A percentile compares a stretch with the other conserved stretches of the same genome.
phyloP scores from a whole-genome alignment of 2,797 vertebrate genomes.

The Sebastes goodei region DNA sequence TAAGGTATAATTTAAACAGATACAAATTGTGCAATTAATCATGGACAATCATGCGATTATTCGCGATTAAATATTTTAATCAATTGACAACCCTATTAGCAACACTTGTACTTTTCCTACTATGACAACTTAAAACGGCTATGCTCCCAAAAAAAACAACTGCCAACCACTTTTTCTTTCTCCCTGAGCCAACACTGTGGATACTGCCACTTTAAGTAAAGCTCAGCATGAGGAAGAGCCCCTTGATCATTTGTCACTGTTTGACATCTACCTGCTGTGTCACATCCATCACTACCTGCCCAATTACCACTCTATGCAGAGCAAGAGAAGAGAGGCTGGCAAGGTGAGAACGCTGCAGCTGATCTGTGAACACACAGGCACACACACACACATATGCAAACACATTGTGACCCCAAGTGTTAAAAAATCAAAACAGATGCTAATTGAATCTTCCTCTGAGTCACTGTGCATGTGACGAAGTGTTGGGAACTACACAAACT shows the following conservation, averaged over 20 bases:
- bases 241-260: slow-evolving; percentile 44
- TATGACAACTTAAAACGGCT: not conserved
- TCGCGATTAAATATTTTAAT: too few species aligned
- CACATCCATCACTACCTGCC: slow-evolving; percentile 57
- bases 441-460: slow-evolving; percentile 49
- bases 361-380: slow-evolving; percentile 6
- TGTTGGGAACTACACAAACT: slow-evolving; percentile 21
- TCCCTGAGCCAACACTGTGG: not conserved
- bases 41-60: too few species aligned
- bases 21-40: too few species aligned
- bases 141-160: not conserved
- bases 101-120: not conserved
- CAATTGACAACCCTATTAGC: not conserved
- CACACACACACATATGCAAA: not conserved
- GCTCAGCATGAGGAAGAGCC: not conserved
- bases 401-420: slow-evolving; percentile 41
- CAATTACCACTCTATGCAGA: slow-evolving; percentile 58
- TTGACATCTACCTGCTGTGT: slow-evolving; percentile 56
- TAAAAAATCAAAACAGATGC: slow-evolving; percentile 43
- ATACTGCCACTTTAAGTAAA: not conserved
- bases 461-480: slow-evolving; percentile 53
- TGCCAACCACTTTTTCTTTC: not conserved
- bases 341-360: slow-evolving; percentile 33
- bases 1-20: too few species aligned
- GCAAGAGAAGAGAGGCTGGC: slow-evolving; percentile 20